A percentile compares a stretch with the other conserved stretches of the same genome.
Conservation (phyloP, 2,888 invertebrate species). For the Hedychridium roseum region DNA sequence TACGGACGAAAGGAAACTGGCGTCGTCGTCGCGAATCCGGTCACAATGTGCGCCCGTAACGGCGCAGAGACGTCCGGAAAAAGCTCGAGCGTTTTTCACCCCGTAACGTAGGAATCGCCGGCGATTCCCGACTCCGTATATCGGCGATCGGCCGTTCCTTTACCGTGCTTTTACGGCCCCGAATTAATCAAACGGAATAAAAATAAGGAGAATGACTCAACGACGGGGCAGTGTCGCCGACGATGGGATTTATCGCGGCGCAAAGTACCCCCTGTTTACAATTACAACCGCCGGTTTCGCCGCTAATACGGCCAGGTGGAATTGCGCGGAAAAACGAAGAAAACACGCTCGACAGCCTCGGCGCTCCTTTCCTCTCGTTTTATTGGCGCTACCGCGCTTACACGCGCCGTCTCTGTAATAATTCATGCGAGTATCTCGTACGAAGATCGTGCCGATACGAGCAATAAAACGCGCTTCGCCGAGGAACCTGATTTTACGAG, state of each 20-base stretch:
- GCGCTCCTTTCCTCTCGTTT: conserved; percentile 20
- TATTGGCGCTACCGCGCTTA: conserved; percentile 19
- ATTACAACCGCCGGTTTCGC: conserved; percentile 31
- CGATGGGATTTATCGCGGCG: conserved; percentile 39
- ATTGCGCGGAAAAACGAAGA: conserved; percentile 14
- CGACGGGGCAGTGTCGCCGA: conserved; percentile 19
- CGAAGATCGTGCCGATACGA: conserved; percentile 23
- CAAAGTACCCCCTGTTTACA: conserved; percentile 42
- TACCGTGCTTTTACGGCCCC: conserved; percentile 46
- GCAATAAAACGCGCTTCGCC: conserved; percentile 28
- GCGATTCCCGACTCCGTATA: conserved; percentile 1
- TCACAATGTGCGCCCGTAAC: neutral
- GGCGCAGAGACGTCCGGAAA: conserved; percentile 11
- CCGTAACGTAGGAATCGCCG: conserved; percentile 7
- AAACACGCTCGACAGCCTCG: conserved; percentile 24
- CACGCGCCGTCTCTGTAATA: conserved; percentile 22
- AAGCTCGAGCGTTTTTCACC: conserved; percentile 1
- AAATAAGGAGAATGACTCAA: conserved; percentile 46
- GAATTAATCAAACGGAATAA: conserved; percentile 53
- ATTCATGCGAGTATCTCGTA: conserved; percentile 27
- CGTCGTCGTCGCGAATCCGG: neutral
- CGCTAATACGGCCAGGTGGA: conserved; percentile 25
- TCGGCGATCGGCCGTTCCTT: conserved; percentile 31
- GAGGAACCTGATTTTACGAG: conserved; percentile 31
- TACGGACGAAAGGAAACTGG: conserved; percentile 12